A percentile compares a stretch with the other conserved stretches of the same genome.
Conservation (phyloP, 2,888 invertebrate genomes). For the Drosophila robusta region DNA sequence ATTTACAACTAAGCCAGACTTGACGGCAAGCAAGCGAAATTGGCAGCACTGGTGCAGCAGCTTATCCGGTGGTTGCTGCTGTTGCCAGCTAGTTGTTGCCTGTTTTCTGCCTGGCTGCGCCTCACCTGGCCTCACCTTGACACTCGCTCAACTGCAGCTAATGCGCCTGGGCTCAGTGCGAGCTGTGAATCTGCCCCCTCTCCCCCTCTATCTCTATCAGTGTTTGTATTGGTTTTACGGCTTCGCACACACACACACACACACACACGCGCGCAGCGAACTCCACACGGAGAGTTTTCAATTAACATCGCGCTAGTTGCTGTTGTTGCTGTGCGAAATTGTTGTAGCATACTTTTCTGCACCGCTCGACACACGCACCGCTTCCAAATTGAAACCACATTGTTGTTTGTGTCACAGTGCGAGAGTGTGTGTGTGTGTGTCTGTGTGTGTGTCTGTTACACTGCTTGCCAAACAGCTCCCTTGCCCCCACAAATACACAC, state of each 20-base stretch:
- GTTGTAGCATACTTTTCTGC: slow-evolving; percentile 61
- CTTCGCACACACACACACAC: slow-evolving; percentile 22
- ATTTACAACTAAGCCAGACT: background rate
- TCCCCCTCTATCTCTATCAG: background rate
- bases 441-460: slow-evolving; percentile 20
- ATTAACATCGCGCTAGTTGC: slow-evolving; percentile 39
- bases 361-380: slow-evolving; percentile 29
- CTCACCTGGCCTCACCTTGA: slow-evolving; percentile 78
- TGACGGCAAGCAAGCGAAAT: background rate
- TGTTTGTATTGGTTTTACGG: slow-evolving; percentile 25
- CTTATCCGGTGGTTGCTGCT: slow-evolving; percentile 16
- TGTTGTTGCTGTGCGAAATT: slow-evolving; percentile 25
- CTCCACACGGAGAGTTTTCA: slow-evolving; percentile 42
- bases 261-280: slow-evolving; percentile 3
- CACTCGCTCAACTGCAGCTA: slow-evolving; percentile 80
- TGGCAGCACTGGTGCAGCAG: slow-evolving; percentile 7
- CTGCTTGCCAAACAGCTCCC: background rate
- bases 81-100: slow-evolving; percentile 47
- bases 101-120: slow-evolving; percentile 69
- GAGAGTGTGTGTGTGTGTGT: background rate
- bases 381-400: slow-evolving; percentile 29
- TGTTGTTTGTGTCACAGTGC: slow-evolving; percentile 13
- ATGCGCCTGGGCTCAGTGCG: slow-evolving; percentile 53
- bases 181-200: slow-evolving; percentile 18
- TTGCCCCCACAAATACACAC: background rate